phyloP scores from a whole-genome alignment of 2,797 vertebrate genomes.

The Avahi laniger region DNA sequence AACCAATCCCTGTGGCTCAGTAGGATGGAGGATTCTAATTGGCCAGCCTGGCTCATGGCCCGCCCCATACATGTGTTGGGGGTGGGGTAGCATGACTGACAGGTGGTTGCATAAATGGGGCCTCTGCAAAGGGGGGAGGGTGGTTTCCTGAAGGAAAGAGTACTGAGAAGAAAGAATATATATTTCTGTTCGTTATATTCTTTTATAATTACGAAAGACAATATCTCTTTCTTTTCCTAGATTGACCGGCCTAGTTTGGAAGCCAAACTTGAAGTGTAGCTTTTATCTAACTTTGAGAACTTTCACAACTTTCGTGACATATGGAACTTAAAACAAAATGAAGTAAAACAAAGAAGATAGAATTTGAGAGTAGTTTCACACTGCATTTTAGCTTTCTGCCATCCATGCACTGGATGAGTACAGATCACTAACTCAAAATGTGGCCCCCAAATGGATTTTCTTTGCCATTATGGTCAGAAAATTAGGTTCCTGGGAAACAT shows the following conservation, averaged over 20 bases:
- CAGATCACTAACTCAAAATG: neutral
- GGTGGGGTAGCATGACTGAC: neutral
- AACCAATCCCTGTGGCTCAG: neutral
- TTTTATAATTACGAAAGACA: neutral
- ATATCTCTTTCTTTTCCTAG: neutral
- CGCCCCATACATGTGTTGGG: rapidly evolving
- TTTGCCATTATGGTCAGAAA: neutral
- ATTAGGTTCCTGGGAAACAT: neutral
- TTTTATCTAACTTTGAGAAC: neutral
- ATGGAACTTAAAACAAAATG: neutral
- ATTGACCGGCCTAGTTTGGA: neutral
- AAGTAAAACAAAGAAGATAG: neutral
- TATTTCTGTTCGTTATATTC: neutral
- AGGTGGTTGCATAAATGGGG: neutral
- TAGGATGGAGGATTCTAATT: neutral
- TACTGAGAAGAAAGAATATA: neutral
- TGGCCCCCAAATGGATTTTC: neutral
- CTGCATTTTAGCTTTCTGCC: conserved; percentile 3
- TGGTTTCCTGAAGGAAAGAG: neutral
- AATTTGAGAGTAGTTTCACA: neutral
- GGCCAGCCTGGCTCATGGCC: neutral
- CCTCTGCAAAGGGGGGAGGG: too few species aligned
- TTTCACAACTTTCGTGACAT: neutral
- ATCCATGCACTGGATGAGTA: neutral
- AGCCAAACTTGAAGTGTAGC: neutral